Evolutionary conservation across 2,797 vertebrate species (phyloP).

Genomic region (Danio aesculapii): DNA sequence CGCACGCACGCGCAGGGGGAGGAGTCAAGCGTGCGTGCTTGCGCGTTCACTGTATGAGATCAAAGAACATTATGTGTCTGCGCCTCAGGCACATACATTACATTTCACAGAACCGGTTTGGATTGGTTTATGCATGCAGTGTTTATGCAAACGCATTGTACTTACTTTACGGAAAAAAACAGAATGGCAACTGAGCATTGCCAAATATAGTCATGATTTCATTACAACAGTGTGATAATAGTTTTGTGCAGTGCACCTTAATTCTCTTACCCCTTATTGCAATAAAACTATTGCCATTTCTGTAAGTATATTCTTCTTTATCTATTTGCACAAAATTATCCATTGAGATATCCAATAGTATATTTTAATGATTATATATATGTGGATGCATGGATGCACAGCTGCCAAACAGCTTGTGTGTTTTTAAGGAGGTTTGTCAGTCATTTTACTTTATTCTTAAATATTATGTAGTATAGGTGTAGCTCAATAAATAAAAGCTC

Average conservation of each 20-base stretch:
- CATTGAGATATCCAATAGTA: not conserved
- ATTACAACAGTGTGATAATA: not conserved
- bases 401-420: not conserved
- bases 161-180: not conserved
- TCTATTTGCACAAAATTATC: not conserved
- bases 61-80: not conserved
- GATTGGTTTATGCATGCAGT: not conserved
- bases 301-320: not conserved
- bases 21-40: constrained; percentile 20
- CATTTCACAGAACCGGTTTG: constrained; percentile 6
- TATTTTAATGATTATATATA: not conserved
- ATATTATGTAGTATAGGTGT: not conserved
- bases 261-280: not conserved
- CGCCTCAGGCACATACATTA: not conserved
- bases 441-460: not conserved
- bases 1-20: constrained; percentile 37
- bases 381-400: no score
- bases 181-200: not conserved
- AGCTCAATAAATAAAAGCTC: no score
- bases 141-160: not conserved
- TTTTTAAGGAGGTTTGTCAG: no score
- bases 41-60: not conserved
- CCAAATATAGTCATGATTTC: no score
- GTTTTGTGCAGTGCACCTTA: not conserved
- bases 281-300: not conserved